Evolutionary conservation across 2,888 invertebrate species (phyloP).

Genomic region (Cremastinae sp.): DNA sequence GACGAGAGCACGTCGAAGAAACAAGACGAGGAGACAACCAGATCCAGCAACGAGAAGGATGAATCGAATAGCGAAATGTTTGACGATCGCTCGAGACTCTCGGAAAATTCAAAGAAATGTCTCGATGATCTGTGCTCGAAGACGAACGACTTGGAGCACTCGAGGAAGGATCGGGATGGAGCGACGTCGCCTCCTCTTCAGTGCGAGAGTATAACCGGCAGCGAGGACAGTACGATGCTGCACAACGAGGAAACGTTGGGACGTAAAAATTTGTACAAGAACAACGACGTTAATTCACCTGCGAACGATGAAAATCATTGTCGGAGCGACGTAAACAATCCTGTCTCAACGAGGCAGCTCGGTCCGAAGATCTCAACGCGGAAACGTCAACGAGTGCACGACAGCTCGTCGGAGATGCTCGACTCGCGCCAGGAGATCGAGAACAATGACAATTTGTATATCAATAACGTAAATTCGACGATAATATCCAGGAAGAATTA

Average conservation of each 20-base stretch:
- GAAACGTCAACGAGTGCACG: conserved; percentile 64
- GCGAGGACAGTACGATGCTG: conserved; percentile 56
- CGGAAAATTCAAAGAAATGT: conserved; percentile 16
- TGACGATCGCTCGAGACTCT: neutral
- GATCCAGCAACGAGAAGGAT: no score
- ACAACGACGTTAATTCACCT: conserved; percentile 64
- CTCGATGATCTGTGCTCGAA: neutral
- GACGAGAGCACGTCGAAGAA: conserved; percentile 42
- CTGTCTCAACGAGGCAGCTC: conserved; percentile 53
- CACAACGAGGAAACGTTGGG: conserved; percentile 57
- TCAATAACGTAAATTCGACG: conserved; percentile 65
- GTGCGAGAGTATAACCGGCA: conserved; percentile 49
- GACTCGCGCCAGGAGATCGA: conserved; percentile 66
- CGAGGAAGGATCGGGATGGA: conserved; percentile 31
- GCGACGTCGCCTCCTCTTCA: conserved; percentile 27
- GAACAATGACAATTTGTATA: conserved; percentile 68
- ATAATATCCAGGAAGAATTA: conserved; percentile 68
- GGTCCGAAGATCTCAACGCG: conserved; percentile 60
- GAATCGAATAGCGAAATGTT: no score
- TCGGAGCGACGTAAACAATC: conserved; percentile 64
- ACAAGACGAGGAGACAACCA: neutral
- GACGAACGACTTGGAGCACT: conserved; percentile 42
- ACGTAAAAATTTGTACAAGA: conserved; percentile 53
- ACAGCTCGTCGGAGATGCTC: conserved; percentile 64
- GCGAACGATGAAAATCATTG: conserved; percentile 72